Evolutionary conservation across 2,113 vertebrate species (phyloP).

Genomic region (Oryzias javanicus): DNA sequence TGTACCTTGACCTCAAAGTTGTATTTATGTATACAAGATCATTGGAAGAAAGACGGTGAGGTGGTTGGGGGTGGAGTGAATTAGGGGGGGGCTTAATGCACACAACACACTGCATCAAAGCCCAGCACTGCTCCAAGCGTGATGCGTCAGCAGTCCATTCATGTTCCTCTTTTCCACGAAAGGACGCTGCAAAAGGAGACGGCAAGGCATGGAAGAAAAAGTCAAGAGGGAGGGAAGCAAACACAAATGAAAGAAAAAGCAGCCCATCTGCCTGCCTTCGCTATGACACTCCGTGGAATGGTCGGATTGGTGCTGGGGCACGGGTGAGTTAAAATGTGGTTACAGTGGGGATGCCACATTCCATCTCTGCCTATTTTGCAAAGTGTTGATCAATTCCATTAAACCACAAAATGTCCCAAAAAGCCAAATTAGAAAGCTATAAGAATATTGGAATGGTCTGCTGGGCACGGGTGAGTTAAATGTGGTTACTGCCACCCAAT

Average conservation of each 20-base stretch:
- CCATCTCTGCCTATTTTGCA: conserved; percentile 55
- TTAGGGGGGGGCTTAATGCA: conserved; percentile 72
- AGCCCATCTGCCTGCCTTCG: conserved; percentile 38
- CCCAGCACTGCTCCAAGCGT: conserved; percentile 80
- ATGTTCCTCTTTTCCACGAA: conserved; percentile 78
- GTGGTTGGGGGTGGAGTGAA: conserved; percentile 53
- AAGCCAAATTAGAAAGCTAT: conserved; percentile 44
- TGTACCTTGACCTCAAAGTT: too few species aligned
- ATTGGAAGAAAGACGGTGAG: conserved; percentile 28
- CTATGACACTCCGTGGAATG: conserved; percentile 36
- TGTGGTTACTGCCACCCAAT: too few species aligned
- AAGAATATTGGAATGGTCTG: too few species aligned
- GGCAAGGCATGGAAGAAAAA: conserved; percentile 18
- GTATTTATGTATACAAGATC: too few species aligned
- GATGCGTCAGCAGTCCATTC: conserved; percentile 89
- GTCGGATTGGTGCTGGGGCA: conserved; percentile 41
- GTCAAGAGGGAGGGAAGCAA: neutral
- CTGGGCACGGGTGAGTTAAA: too few species aligned
- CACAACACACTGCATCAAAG: conserved; percentile 85
- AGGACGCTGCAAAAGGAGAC: conserved; percentile 68
- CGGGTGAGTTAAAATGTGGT: conserved; percentile 65
- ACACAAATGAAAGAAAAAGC: conserved; percentile 7
- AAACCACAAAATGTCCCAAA: conserved; percentile 53
- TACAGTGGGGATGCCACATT: conserved; percentile 63
- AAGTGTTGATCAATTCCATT: conserved; percentile 48